Conservation (phyloP, 1,140 invertebrate species). For the Brachionus paranguensis region DNA sequence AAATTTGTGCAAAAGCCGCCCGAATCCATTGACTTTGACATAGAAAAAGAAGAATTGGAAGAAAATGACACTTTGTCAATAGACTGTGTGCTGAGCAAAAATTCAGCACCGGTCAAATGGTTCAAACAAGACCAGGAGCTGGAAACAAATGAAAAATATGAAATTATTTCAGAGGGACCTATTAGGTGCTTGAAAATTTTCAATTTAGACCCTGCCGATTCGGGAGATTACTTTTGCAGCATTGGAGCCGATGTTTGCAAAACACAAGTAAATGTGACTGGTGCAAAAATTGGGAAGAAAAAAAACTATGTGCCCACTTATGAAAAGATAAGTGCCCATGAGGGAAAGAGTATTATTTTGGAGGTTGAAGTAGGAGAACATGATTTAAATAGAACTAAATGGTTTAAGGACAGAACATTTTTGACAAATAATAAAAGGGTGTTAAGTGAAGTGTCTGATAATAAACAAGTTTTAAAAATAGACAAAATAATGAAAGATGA, state of each 20-base stretch:
- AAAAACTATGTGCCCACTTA: background rate
- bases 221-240: background rate
- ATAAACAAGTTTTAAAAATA: background rate
- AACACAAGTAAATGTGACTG: background rate
- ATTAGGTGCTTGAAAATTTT: conserved; percentile 10
- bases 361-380: background rate
- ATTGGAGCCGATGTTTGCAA: conserved; percentile 2
- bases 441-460: background rate
- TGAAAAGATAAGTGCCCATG: conserved; percentile 3
- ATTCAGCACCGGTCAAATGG: conserved; percentile 9
- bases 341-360: background rate
- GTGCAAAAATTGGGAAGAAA: background rate
- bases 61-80: conserved; percentile 23
- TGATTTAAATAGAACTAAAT: background rate
- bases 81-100: conserved; percentile 14
- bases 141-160: conserved; percentile 1
- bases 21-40: background rate
- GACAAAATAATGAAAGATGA: background rate
- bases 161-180: conserved; percentile 25
- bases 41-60: background rate
- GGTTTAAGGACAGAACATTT: background rate
- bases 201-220: background rate
- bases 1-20: conserved; percentile 6
- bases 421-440: background rate
- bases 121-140: conserved; percentile 6